A percentile compares a stretch with the other conserved stretches of the same genome.
These are phyloP conservation scores for Anastatus disparis DNA, from an alignment of 1,140 invertebrate genomes.

Conservation along the genomic window DNA sequence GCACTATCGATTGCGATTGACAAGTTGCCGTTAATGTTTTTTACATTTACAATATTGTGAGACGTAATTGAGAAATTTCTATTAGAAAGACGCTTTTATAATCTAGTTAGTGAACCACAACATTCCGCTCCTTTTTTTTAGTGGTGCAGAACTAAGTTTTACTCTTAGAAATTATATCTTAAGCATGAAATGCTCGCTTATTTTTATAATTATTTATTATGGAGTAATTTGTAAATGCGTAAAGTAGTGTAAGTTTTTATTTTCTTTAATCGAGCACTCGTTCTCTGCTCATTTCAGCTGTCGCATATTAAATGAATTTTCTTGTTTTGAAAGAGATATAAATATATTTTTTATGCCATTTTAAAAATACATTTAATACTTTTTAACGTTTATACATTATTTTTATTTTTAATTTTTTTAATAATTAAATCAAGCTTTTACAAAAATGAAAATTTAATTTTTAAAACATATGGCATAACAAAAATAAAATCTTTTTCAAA, in stretches of 20 bases:
- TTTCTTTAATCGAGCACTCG: not conserved
- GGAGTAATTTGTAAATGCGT: conserved; percentile 53
- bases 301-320: not conserved
- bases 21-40: conserved; percentile 59
- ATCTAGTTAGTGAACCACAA: conserved; percentile 61
- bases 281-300: not conserved
- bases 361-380: no score
- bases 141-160: conserved; percentile 58
- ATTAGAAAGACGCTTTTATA: conserved; percentile 61
- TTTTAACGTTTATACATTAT: no score
- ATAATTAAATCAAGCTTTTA: no score
- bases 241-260: conserved; percentile 11
- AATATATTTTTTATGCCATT: no score
- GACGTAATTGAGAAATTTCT: conserved; percentile 55
- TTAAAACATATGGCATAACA: no score
- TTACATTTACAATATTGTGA: conserved; percentile 42
- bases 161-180: conserved; percentile 54
- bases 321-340: no score
- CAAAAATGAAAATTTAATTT: no score
- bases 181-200: conserved; percentile 64
- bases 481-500: no score
- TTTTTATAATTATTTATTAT: conserved; percentile 68
- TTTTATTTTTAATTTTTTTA: no score
- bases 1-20: conserved; percentile 57
- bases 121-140: conserved; percentile 60